A percentile compares a stretch with the other conserved stretches of the same genome.
phyloP scores from a whole-genome alignment of 2,888 invertebrate genomes.

The Didymodactylos carnosus region DNA sequence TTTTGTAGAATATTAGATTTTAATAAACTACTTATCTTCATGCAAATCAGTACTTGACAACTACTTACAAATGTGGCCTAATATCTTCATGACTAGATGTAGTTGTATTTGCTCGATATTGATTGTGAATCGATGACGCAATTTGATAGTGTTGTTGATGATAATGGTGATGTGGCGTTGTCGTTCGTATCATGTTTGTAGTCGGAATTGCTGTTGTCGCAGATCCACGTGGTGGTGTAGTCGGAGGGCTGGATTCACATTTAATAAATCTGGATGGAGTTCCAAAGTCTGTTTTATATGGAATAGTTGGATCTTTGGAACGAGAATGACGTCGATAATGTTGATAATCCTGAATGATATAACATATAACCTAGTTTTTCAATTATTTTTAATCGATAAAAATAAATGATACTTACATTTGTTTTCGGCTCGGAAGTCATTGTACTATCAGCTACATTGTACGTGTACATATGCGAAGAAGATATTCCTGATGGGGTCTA shows the following conservation, averaged over 20 bases:
- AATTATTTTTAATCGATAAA: not conserved
- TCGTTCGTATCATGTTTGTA: not conserved
- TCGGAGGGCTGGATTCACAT: not conserved
- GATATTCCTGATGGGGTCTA: slow-evolving; percentile 80
- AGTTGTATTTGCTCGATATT: not conserved
- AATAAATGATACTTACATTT: not conserved
- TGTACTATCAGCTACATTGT: too few relatives aligned
- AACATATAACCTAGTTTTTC: not conserved
- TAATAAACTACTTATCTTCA: too few relatives aligned
- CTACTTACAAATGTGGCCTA: not conserved
- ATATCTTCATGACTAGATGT: not conserved
- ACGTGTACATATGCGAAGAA: slow-evolving; percentile 55
- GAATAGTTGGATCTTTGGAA: too few relatives aligned
- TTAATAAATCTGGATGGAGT: slow-evolving; percentile 19
- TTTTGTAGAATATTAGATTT: too few relatives aligned
- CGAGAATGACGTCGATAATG: not conserved
- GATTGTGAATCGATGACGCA: not conserved
- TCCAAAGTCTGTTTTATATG: not conserved
- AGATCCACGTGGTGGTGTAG: not conserved
- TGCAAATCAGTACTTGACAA: too few relatives aligned
- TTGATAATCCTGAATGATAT: not conserved
- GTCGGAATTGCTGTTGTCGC: not conserved
- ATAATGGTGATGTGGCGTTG: not conserved
- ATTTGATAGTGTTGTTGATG: too few relatives aligned
- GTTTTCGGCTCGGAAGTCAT: too few relatives aligned